Base-by-base conservation (phyloP, 2,888 invertebrate genomes). In the Punctoribates punctum region DNA sequence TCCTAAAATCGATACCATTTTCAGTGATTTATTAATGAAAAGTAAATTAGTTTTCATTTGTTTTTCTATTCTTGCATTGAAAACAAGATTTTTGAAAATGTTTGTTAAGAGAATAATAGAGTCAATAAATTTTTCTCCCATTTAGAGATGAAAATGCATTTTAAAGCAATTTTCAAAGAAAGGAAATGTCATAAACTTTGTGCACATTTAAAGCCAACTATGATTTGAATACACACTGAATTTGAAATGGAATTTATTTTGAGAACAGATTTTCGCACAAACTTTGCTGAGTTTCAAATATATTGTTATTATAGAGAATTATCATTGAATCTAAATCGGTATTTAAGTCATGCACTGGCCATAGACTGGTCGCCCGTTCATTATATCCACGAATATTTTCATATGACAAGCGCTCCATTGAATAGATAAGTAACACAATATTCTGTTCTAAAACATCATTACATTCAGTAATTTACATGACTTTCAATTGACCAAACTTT, bases 261-360 rank as follows among this genome's bases (percentile, higher is more conserved):
- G 27, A 25, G 29, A 27, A 62, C 2, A 67, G 17, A 67, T 67
- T 67, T 67, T 67, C n/a, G 17, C 15, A 38, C 60, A 60, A 60
- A 60, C 60, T 60, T 2, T 27, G 13, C 20, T 25, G 23, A 57
- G 8, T 15, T 60, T 60, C 27, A 60, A 60, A 60, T 60, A 67
- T 15, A 67, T 34, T 17, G 67, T 67, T 67, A 67, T 38, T 38
- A 20, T 54, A 34, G 34, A 62, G 27, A 34, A 38, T 67, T 38
- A 67, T 67, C 67, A 20, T 67, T 38, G 20, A 67, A 27, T 20
- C 67, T 60, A 67, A 67, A 67, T 67, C 67, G n/a, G n/a, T 67
- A 67, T 67, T 67, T 67, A 67, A 67, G 67, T 67, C 67, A 67
- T 67, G 38, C 38, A 38, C n/a, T 67, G 15, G 60, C 13, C 60